Conservation (phyloP, 1,140 invertebrate genomes). For the Acyrthosiphon pisum region DNA sequence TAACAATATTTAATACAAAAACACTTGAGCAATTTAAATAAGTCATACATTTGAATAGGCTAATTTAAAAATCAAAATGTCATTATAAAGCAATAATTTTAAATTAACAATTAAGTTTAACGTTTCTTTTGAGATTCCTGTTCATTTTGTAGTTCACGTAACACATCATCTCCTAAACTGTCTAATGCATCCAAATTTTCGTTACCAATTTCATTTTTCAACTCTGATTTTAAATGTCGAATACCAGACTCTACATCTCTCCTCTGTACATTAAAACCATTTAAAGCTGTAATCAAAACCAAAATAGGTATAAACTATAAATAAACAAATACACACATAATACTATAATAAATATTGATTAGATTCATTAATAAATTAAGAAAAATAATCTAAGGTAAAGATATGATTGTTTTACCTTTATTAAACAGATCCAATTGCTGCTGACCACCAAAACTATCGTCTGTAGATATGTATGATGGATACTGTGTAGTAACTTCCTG, state of each 20-base stretch:
- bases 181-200: slow-evolving; percentile 41
- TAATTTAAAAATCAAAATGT: background rate
- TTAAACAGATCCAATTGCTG: slow-evolving; percentile 23
- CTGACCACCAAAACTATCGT: slow-evolving; percentile 28
- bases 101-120: background rate
- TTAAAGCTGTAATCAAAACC: slow-evolving; percentile 8
- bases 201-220: slow-evolving; percentile 46
- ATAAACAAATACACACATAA: background rate
- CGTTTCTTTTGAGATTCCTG: background rate
- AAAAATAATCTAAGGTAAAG: background rate
- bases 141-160: slow-evolving; percentile 48
- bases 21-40: slow-evolving; percentile 49
- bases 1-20: background rate
- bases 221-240: slow-evolving; percentile 11
- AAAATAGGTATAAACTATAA: background rate
- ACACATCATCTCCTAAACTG: slow-evolving; percentile 59
- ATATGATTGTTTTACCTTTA: background rate
- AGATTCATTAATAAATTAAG: background rate
- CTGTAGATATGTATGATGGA: slow-evolving; percentile 1
- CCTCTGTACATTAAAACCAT: slow-evolving; percentile 9
- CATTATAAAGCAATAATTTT: background rate
- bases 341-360: background rate
- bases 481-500: slow-evolving; percentile 34
- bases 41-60: background rate
- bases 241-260: slow-evolving; percentile 34